Percentiles rank a stretch among this genome's conserved stretches.
Conservation (phyloP, 2,888 invertebrate genomes). For the Epicampocera succincta region DNA sequence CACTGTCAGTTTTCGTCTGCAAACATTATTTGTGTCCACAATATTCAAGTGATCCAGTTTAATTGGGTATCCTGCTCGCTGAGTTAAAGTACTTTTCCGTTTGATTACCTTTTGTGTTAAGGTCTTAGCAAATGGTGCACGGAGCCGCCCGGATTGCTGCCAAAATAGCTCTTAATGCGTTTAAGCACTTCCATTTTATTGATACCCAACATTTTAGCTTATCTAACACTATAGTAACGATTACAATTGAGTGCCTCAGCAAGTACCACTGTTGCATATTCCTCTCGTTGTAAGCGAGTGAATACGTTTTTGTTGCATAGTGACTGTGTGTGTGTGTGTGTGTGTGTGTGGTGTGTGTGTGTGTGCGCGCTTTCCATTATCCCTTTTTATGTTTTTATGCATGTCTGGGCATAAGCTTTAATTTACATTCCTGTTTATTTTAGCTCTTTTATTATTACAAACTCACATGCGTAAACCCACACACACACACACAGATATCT, state of each 20-base stretch:
- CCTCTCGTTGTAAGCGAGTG: neutral
- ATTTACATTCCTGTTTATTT: constrained; percentile 57
- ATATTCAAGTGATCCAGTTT: no score
- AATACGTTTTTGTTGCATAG: neutral
- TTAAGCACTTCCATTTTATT: neutral
- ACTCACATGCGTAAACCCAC: no score
- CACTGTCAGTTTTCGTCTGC: no score
- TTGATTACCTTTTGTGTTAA: neutral
- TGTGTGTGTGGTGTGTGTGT: neutral
- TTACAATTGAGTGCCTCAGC: constrained; percentile 11
- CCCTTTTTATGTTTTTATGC: constrained; percentile 30
- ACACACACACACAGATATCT: no score
- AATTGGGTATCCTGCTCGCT: no score
- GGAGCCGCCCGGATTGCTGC: neutral
- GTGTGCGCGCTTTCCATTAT: constrained; percentile 18
- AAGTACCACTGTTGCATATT: constrained; percentile 24
- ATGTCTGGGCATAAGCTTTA: constrained; percentile 34
- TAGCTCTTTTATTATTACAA: constrained; percentile 9
- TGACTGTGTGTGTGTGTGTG: neutral
- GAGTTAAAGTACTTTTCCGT: no score
- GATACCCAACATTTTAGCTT: neutral
- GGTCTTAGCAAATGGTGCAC: neutral
- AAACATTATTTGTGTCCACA: no score
- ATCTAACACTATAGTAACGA: constrained; percentile 12
- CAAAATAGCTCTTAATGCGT: neutral